Evolutionary conservation across 2,888 invertebrate species (phyloP), one percentile per base, ranked within the genome.

Genomic region (Pimpla rufipes): DNA sequence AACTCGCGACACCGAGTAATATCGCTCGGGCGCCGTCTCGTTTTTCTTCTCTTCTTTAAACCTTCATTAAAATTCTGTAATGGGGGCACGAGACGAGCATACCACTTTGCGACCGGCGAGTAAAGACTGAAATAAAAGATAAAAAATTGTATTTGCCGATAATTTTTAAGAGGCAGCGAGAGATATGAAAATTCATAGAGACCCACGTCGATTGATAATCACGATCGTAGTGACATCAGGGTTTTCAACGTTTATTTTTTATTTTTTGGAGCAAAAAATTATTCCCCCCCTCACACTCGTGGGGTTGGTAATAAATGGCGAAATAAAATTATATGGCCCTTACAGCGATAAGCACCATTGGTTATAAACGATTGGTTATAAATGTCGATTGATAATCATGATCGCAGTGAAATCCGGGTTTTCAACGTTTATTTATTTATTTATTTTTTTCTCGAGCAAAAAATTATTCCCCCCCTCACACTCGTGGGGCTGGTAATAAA

Each of bases 301-400:
- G n/a, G n/a, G n/a, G n/a, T n/a, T n/a, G n/a, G n/a, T n/a, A n/a
- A n/a, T n/a, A n/a, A n/a, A n/a, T n/a, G n/a, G n/a, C n/a, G n/a
- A n/a, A n/a, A n/a, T n/a, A n/a, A n/a, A n/a, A n/a, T n/a, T n/a
- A n/a, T n/a, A n/a, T n/a, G n/a, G n/a, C n/a, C n/a, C n/a, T n/a
- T n/a, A n/a, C n/a, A n/a, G n/a, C n/a, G n/a, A n/a, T n/a, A n/a
- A n/a, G n/a, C n/a, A n/a, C n/a, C n/a, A n/a, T n/a, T n/a, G n/a
- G n/a, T n/a, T n/a, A n/a, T n/a, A n/a, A n/a, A n/a, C n/a, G n/a
- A n/a, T n/a, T n/a, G n/a, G n/a, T n/a, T n/a, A n/a, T n/a, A n/a
- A n/a, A 67, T 40, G 40, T n/a, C 50, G 73, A 37, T 77, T 11
- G 50, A 77, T 77, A 67, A 59, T 77, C 66, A 45, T 55, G 45